Evolutionary conservation across 2,113 vertebrate species (phyloP), one percentile per base, ranked within the genome.

Genomic region (Romanogobio albipinnatus): DNA sequence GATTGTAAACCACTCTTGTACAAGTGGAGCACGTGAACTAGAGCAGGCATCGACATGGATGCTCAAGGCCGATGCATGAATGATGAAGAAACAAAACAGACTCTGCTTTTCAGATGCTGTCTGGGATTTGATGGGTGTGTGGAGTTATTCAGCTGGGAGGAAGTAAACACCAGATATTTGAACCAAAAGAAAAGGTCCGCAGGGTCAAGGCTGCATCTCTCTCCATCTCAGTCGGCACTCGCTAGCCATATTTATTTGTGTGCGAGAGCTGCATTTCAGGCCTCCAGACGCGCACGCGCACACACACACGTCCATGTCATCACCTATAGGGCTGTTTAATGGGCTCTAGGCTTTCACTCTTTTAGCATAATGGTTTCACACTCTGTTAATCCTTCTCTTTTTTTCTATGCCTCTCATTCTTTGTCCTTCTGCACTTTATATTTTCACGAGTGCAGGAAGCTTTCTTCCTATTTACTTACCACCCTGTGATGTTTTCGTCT

Each of bases 1-100:
- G 80, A 82, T 82, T 82, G 80, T 82, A 82, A 82, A 82, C 80
- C 80, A 82, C 51, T 82, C 64, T 71, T 7, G 22, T 43, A 82
- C 66, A 82, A 82, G 64, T 56, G 29, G 66, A 58, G 80, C 49
- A 56, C 2, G 33, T 82, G 66, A 82, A 82, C 49, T 56, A 39
- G 71, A 82, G 66, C 64, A 71, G 49, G 33, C 33, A 58, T 71
- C 11, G 7, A 24, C 29, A 22, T 17, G 80, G 49, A 82, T 1
- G 64, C 66, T 82, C 64, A 82, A 82, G 80, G 80, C 47, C 19
- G 64, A 17, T 0, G 11, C 17, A 71, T 82, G 49, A 24, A 53
- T 53, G 49, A 33, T 58, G 29, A 49, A 81, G 24, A 47, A 70
- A 82, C 64, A 71, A 82, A 71, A 43, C 49, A 22, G 53, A 29